Percentiles rank a stretch among this genome's conserved stretches.
These are phyloP conservation scores for Drosophila equinoxialis DNA, from an alignment of 1,140 invertebrate genomes.

Conservation along the genomic window DNA sequence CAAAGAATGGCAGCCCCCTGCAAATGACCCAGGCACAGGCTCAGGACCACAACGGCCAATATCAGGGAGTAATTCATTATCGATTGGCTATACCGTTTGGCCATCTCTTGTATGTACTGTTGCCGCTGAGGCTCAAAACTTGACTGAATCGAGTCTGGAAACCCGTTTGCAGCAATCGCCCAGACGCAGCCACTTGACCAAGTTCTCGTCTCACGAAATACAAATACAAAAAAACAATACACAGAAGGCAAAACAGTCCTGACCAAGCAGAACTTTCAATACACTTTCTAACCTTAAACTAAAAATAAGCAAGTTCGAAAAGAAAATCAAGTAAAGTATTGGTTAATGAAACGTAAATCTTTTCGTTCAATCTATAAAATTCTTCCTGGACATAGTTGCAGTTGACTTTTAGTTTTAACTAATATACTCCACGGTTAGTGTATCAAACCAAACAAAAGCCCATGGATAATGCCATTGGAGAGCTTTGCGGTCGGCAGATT, in stretches of 20 bases:
- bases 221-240: slow-evolving; percentile 6
- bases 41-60: slow-evolving; percentile 20
- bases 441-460: not conserved
- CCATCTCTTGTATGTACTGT: slow-evolving; percentile 21
- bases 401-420: not conserved
- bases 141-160: slow-evolving; percentile 56
- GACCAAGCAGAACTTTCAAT: not conserved
- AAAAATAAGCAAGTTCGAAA: too few species aligned
- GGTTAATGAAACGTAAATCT: too few species aligned
- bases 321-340: too few species aligned
- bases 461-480: not conserved
- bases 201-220: slow-evolving; percentile 51
- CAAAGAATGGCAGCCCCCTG: slow-evolving; percentile 57
- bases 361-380: too few species aligned
- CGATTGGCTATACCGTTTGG: not conserved
- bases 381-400: too few species aligned
- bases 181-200: slow-evolving; percentile 47
- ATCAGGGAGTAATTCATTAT: slow-evolving; percentile 46
- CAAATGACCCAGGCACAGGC: slow-evolving; percentile 29
- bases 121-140: slow-evolving; percentile 51
- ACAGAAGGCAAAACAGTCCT: not conserved
- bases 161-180: slow-evolving; percentile 53
- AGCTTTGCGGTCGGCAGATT: slow-evolving; percentile 13
- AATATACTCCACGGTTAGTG: not conserved
- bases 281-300: not conserved